Base-by-base conservation (phyloP, 1,140 invertebrate genomes). In the Bombus breviceps region DNA sequence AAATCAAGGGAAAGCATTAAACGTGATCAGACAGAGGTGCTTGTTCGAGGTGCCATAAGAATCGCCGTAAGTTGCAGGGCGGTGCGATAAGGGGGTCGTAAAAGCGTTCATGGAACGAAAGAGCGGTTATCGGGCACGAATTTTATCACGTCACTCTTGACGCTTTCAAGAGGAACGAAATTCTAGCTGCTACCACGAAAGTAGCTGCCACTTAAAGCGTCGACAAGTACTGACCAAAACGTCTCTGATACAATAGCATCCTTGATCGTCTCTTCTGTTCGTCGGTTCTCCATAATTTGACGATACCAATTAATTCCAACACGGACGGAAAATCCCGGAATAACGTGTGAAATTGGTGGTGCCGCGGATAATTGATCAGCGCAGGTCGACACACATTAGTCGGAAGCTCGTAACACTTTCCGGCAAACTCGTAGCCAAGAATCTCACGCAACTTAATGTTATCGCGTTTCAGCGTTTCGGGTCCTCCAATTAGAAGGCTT, bases 91-190 rank as follows among this genome's bases (percentile, higher is more conserved):
- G 72, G 68, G 5, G n/a, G 22, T 72, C 83, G 66, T 83, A 78
- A 85, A 72, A 85, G 53, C 53, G 32, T 85, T 43, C 66, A 47
- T 47, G 76, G 41, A 62, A 47, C n/a, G 39, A 73, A 22, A 39
- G 57, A 25, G 57, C 12, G 53, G 83, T 64, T 39, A 73, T 37
- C 53, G 43, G 43, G 37, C 3, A 13, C 32, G 57, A 79, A 81
- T 81, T 81, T 85, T 85, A 85, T 85, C 69, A 41, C 41, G 34
- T 47, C 41, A 22, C 71, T 62, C 81, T 66, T 57, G 13, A 77
- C 25, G 47, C 53, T 78, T 68, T 41, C 62, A 18, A 43, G 62
- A 57, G 64, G 57, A 66, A 75, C 32, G 64, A 71, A 77, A 79
- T 71, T 79, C n/a, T 15, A 84, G 10, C n/a, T 18, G 25, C 47